Conservation (phyloP, 1,140 invertebrate species). For the Zaprionus africanus region DNA sequence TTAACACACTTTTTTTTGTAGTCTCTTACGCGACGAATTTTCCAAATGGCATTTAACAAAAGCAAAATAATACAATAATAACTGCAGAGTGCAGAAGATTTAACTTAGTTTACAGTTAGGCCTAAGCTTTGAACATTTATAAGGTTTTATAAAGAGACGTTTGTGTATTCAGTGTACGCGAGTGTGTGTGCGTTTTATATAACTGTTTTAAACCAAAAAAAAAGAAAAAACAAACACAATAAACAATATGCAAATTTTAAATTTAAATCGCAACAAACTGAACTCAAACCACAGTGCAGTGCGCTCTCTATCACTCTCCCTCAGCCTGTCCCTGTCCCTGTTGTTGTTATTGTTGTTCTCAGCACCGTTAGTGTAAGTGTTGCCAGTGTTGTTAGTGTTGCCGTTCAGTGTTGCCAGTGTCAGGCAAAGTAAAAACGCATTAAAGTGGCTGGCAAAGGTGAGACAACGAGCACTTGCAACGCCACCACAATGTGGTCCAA, state of each 20-base stretch:
- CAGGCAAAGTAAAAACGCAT: constrained; percentile 40
- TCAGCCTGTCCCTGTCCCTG: background rate
- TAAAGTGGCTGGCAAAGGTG: constrained; percentile 79
- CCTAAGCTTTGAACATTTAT: constrained; percentile 52
- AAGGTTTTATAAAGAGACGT: constrained; percentile 30
- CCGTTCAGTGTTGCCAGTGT: constrained; percentile 29
- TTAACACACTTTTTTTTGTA: constrained; percentile 38
- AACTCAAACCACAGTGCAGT: constrained; percentile 19
- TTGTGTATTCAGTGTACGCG: background rate
- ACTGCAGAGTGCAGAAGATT: constrained; percentile 58
- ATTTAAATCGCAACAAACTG: background rate
- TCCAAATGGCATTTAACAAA: constrained; percentile 62
- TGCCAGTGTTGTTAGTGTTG: constrained; percentile 28
- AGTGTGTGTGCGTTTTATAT: constrained; percentile 52
- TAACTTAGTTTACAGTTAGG: constrained; percentile 41
- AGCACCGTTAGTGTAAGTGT: constrained; percentile 13
- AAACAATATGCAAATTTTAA: constrained; percentile 8
- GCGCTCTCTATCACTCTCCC: background rate
- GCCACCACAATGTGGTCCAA: constrained; percentile 83
- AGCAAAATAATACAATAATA: constrained; percentile 18
- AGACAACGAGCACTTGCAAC: constrained; percentile 61
- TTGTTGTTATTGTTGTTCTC: constrained; percentile 19
- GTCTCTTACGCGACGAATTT: constrained; percentile 61
- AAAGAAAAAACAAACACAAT: constrained; percentile 1
- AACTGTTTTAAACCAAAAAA: constrained; percentile 45